phyloP scores from a whole-genome alignment of 2,888 invertebrate species.

The Leistus spinibarbis region DNA sequence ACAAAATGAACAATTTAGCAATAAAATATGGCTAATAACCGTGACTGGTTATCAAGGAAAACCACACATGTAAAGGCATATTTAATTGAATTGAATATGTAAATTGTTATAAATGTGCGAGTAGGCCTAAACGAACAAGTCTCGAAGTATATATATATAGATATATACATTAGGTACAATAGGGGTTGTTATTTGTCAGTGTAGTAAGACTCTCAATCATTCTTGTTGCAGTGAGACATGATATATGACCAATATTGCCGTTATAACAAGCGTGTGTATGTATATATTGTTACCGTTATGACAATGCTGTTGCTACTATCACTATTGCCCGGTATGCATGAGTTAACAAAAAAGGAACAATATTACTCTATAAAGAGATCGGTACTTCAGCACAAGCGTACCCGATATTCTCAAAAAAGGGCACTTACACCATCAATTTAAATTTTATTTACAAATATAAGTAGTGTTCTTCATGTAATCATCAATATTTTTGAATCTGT shows the following conservation, averaged over 20 bases:
- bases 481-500: too few relatives aligned
- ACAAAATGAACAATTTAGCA: not conserved
- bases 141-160: not conserved
- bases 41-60: not conserved
- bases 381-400: not conserved
- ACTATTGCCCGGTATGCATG: not conserved
- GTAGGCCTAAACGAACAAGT: too few relatives aligned
- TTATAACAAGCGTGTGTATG: not conserved
- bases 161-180: not conserved
- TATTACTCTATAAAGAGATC: not conserved
- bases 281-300: not conserved
- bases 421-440: too few relatives aligned
- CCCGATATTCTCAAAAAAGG: not conserved
- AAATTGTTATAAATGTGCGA: not conserved
- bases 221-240: not conserved
- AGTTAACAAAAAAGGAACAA: not conserved
- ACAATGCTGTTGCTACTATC: not conserved
- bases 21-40: not conserved
- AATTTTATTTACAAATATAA: too few relatives aligned
- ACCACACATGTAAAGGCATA: not conserved
- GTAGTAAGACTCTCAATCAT: not conserved
- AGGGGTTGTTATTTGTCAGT: not conserved
- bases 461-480: too few relatives aligned
- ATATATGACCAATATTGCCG: not conserved
- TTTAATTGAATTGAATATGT: not conserved